These are phyloP conservation scores for Mesorhabditis belari DNA, from an alignment of 2,888 invertebrate genomes.

Conservation along the genomic window DNA sequence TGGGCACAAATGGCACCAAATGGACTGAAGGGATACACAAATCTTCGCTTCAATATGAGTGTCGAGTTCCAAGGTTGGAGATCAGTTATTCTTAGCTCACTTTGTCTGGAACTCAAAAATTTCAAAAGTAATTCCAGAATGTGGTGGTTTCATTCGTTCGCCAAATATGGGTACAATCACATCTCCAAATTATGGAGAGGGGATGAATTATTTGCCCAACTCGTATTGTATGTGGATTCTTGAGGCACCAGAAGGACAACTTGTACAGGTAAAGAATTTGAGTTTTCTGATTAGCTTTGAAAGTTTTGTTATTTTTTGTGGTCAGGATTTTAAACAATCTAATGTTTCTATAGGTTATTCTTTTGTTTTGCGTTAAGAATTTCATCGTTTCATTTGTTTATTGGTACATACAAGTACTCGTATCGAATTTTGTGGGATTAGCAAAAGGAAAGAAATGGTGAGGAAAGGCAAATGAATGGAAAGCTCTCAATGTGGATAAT, in stretches of 20 bases:
- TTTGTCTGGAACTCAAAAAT: background rate
- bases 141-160: constrained; percentile 28
- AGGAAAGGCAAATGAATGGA: background rate
- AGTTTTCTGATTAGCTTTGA: background rate
- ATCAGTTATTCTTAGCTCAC: too few relatives aligned
- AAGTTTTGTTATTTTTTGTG: background rate
- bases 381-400: background rate
- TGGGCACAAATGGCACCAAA: background rate
- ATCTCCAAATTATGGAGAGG: constrained; percentile 25
- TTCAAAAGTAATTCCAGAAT: constrained; percentile 14
- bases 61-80: background rate
- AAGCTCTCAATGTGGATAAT: background rate
- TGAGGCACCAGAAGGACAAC: constrained; percentile 41
- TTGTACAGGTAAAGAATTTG: constrained; percentile 28
- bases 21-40: background rate
- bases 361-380: background rate
- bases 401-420: background rate
- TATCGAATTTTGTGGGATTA: background rate
- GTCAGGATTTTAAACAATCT: background rate
- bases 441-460: background rate
- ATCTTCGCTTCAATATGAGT: background rate
- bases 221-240: constrained; percentile 42
- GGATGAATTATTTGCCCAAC: constrained; percentile 29
- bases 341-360: background rate
- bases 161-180: constrained; percentile 23